These are phyloP conservation scores for Mesoligia furuncula DNA, from an alignment of 2,888 invertebrate genomes.

Conservation along the genomic window DNA sequence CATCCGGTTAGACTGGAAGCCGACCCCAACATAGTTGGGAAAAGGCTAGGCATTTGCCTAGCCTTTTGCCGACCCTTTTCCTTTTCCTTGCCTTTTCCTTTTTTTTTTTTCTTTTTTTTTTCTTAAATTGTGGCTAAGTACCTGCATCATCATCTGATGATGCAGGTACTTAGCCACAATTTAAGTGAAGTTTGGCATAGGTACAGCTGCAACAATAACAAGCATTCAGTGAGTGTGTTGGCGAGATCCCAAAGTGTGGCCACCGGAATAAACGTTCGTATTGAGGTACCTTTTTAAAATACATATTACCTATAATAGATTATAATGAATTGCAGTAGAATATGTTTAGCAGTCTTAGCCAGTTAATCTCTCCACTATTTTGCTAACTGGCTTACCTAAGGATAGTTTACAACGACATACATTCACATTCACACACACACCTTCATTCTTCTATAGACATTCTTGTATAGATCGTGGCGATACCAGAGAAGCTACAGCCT, in stretches of 20 bases:
- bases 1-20: too few species aligned
- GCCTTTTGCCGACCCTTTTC: too few species aligned
- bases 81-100: too few species aligned
- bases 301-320: not conserved
- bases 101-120: too few species aligned
- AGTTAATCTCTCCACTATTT: too few species aligned
- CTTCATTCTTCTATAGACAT: too few species aligned
- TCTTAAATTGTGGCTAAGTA: too few species aligned
- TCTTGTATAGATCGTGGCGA: not conserved
- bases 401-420: too few species aligned
- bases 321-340: not conserved
- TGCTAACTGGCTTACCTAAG: not conserved
- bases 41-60: too few species aligned
- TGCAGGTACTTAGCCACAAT: slow-evolving; percentile 41
- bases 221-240: slow-evolving; percentile 51
- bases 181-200: slow-evolving; percentile 53
- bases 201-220: slow-evolving; percentile 52
- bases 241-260: slow-evolving; percentile 60
- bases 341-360: not conserved
- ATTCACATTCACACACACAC: too few species aligned
- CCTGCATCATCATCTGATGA: too few species aligned
- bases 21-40: too few species aligned
- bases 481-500: not conserved
- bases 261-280: slow-evolving; percentile 25
- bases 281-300: slow-evolving; percentile 6